Percentiles rank a stretch among this genome's conserved stretches.
Evolutionary conservation across 2,113 vertebrate genomes (phyloP).

Genomic region (Pteropus alecto): DNA sequence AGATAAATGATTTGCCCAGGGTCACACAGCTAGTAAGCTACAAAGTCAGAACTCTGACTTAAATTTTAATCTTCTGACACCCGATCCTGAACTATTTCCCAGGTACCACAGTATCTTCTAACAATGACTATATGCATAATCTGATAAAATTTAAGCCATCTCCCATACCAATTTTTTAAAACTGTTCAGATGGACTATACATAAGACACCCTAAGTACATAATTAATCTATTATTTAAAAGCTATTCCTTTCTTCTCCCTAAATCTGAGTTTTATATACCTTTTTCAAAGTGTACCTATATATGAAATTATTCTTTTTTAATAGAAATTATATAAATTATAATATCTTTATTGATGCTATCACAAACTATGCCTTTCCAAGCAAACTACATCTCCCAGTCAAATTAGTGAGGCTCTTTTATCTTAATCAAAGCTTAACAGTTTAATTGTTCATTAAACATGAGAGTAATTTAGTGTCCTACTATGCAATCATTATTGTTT

Average conservation of each 20-base stretch:
- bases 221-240: slow-evolving; percentile 2
- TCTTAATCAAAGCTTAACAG: slow-evolving; percentile 75
- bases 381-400: slow-evolving; percentile 71
- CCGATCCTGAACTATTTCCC: background rate
- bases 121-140: background rate
- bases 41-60: background rate
- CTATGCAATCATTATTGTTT: slow-evolving; percentile 81
- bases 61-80: background rate
- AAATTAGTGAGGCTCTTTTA: slow-evolving; percentile 74
- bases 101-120: background rate
- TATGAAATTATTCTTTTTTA: slow-evolving; percentile 35
- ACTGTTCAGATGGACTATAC: background rate
- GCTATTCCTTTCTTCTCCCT: background rate
- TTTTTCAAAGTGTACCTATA: slow-evolving; percentile 25
- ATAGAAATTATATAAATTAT: slow-evolving; percentile 43
- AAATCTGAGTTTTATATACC: background rate
- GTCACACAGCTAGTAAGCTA: background rate
- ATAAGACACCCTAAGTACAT: background rate
- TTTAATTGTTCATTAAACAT: slow-evolving; percentile 82
- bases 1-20: background rate
- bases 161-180: background rate
- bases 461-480: slow-evolving; percentile 79
- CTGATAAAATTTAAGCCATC: background rate
- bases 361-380: slow-evolving; percentile 53
- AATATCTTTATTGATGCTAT: background rate